Conservation (phyloP, 2,797 vertebrate genomes). For the Florisuga fusca region DNA sequence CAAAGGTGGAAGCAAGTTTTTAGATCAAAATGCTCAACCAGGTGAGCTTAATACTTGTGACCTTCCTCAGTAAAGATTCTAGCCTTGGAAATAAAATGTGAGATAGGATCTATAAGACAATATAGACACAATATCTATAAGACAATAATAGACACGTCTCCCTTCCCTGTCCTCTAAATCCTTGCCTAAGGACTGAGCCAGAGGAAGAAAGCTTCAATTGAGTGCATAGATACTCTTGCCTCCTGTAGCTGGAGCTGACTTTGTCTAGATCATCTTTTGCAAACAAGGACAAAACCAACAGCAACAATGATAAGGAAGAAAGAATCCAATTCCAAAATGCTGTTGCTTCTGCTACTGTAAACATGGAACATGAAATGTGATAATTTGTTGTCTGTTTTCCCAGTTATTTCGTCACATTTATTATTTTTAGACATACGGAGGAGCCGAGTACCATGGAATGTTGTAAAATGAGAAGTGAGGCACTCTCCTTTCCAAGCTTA, state of each 20-base stretch:
- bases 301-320: background rate
- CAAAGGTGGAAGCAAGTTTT: background rate
- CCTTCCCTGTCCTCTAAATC: background rate
- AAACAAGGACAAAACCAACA: constrained; percentile 1
- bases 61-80: background rate
- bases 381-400: constrained; percentile 60
- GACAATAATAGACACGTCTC: rapidly evolving
- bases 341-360: background rate
- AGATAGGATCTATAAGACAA: background rate
- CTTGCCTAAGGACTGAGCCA: background rate
- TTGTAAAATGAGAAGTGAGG: constrained; percentile 39
- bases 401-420: constrained; percentile 49
- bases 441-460: background rate
- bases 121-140: no score
- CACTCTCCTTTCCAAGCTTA: constrained; percentile 28
- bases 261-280: background rate
- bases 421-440: constrained; percentile 9
- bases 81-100: background rate
- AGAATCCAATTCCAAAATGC: background rate
- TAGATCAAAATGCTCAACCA: background rate
- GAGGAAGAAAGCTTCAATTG: background rate
- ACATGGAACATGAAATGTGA: constrained; percentile 15
- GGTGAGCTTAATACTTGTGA: background rate
- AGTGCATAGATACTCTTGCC: background rate
- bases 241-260: background rate